Conservation (phyloP, 2,888 invertebrate species). For the Netelia virgata region DNA sequence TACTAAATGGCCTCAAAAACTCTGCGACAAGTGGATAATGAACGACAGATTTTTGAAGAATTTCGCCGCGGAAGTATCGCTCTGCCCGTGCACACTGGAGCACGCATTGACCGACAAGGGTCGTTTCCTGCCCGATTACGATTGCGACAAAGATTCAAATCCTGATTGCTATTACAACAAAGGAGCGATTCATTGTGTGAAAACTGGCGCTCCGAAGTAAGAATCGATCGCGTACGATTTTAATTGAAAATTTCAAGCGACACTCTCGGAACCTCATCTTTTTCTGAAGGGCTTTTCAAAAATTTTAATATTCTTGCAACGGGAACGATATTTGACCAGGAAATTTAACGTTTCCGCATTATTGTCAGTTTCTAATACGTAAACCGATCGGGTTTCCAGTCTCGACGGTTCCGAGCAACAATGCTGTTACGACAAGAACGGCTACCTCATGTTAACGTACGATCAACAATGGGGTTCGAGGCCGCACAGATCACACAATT, state of each 20-base stretch:
- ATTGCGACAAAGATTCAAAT: slow-evolving; percentile 96
- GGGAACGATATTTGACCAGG: too few species aligned
- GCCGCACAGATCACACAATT: slow-evolving; percentile 94
- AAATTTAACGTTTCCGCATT: background rate
- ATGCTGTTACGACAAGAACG: slow-evolving; percentile 98
- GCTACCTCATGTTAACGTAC: slow-evolving; percentile 96
- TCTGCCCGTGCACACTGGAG: slow-evolving; percentile 96
- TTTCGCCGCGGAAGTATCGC: slow-evolving; percentile 92
- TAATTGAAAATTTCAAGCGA: background rate
- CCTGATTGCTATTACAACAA: slow-evolving; percentile 95
- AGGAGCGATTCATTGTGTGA: slow-evolving; percentile 96
- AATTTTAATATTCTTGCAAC: too few species aligned
- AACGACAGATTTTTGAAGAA: slow-evolving; percentile 93
- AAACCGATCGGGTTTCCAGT: slow-evolving; percentile 84
- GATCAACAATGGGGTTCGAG: slow-evolving; percentile 98
- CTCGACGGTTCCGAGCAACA: slow-evolving; percentile 97
- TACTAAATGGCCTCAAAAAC: slow-evolving; percentile 91
- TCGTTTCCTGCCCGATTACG: slow-evolving; percentile 94
- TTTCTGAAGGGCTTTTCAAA: too few species aligned
- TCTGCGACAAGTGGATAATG: slow-evolving; percentile 96
- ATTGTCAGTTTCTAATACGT: background rate
- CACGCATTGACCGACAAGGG: slow-evolving; percentile 97
- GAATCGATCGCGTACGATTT: slow-evolving; percentile 74
- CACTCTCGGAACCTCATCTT: too few species aligned
- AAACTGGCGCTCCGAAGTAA: slow-evolving; percentile 96